Conservation (phyloP, 2,113 vertebrate genomes). For the Cheilinus undulatus region DNA sequence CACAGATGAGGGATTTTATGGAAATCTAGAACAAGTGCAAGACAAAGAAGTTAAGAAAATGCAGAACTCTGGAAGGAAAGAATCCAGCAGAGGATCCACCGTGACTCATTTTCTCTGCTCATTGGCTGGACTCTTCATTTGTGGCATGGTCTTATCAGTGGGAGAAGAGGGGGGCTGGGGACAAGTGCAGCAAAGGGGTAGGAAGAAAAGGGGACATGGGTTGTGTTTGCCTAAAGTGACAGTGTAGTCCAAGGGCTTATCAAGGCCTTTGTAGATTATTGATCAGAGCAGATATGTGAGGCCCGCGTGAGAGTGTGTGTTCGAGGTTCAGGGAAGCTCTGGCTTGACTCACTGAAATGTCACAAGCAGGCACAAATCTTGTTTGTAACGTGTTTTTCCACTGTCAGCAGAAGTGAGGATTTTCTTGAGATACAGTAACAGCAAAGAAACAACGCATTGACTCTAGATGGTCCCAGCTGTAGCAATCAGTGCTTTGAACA, state of each 20-base stretch:
- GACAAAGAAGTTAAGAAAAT: background rate
- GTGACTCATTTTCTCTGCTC: background rate
- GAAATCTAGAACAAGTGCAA: background rate
- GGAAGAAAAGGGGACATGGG: slow-evolving; percentile 76
- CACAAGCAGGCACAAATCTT: slow-evolving; percentile 14
- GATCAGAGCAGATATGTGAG: slow-evolving; percentile 76
- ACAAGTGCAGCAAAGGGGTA: slow-evolving; percentile 51
- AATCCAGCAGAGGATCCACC: background rate
- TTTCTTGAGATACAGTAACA: background rate
- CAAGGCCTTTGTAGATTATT: slow-evolving; percentile 83
- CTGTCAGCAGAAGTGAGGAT: slow-evolving; percentile 28
- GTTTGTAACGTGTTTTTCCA: background rate
- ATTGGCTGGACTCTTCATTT: slow-evolving; percentile 51
- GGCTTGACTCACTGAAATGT: slow-evolving; percentile 64
- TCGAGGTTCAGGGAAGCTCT: slow-evolving; percentile 58
- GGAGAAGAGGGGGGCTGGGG: slow-evolving; percentile 35
- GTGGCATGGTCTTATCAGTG: slow-evolving; percentile 65
- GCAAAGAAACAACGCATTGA: background rate
- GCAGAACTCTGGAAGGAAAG: background rate
- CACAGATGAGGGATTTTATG: background rate
- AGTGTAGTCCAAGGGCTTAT: slow-evolving; percentile 77
- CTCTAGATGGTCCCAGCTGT: background rate
- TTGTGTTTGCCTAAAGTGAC: slow-evolving; percentile 83
- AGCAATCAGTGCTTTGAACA: background rate
- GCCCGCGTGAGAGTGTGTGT: slow-evolving; percentile 41